Conservation (phyloP, 2,888 invertebrate species). For the Synergus japonicus region DNA sequence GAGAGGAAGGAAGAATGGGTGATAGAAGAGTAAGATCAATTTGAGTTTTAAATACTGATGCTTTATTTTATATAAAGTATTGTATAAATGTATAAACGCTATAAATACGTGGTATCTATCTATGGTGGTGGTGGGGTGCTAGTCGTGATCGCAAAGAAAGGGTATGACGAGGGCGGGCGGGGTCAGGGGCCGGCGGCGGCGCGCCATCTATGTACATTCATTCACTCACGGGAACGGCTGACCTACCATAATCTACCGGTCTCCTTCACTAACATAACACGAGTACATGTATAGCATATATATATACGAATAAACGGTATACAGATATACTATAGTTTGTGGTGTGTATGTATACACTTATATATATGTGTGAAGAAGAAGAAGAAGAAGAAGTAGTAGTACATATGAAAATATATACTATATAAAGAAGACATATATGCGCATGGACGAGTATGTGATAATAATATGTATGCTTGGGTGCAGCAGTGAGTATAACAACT, state of each 20-base stretch:
- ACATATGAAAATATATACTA: slow-evolving; percentile 60
- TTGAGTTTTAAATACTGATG: slow-evolving; percentile 76
- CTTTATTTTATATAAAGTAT: slow-evolving; percentile 78
- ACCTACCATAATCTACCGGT: slow-evolving; percentile 77
- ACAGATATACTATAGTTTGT: slow-evolving; percentile 54
- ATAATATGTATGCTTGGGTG: slow-evolving; percentile 75
- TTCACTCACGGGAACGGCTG: slow-evolving; percentile 76
- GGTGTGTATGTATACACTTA: slow-evolving; percentile 58
- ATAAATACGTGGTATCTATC: slow-evolving; percentile 78
- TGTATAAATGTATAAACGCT: slow-evolving; percentile 78
- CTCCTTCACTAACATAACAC: slow-evolving; percentile 75
- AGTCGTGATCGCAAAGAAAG: slow-evolving; percentile 77
- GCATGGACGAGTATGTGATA: slow-evolving; percentile 74
- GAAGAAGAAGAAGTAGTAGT: slow-evolving; percentile 60
- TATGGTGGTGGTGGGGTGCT: slow-evolving; percentile 77
- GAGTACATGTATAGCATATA: slow-evolving; percentile 67
- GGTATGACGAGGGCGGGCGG: slow-evolving; percentile 76
- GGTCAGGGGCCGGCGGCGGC: slow-evolving; percentile 76
- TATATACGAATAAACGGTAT: slow-evolving; percentile 56
- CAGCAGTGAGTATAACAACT: slow-evolving; percentile 76
- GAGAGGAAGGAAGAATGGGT: neutral
- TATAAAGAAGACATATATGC: slow-evolving; percentile 70
- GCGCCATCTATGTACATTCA: slow-evolving; percentile 77
- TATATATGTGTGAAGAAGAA: slow-evolving; percentile 58
- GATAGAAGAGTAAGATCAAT: slow-evolving; percentile 45